Evolutionary conservation across 1,140 invertebrate species (phyloP).

Genomic region (Caenorhabditis inopinata): DNA sequence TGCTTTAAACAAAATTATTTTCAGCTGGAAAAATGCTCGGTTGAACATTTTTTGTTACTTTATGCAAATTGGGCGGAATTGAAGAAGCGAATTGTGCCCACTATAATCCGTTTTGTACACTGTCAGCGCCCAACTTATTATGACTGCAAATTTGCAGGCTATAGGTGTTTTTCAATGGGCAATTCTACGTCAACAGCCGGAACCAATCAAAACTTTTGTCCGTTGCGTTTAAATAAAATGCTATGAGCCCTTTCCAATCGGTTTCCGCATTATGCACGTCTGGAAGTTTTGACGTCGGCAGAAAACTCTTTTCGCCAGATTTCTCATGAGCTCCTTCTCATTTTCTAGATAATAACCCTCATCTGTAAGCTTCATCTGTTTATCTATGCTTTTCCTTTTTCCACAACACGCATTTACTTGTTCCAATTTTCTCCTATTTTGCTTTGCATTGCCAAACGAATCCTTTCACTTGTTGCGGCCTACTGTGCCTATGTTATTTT

Average conservation of each 20-base stretch:
- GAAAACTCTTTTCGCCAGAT: neutral
- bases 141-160: neutral
- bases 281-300: neutral
- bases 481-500: neutral
- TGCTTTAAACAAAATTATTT: no score
- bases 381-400: neutral
- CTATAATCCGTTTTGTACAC: neutral
- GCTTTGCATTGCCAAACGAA: neutral
- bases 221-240: neutral
- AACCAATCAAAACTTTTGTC: neutral
- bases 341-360: neutral
- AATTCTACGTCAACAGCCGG: neutral
- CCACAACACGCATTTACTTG: no score
- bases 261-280: neutral
- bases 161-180: neutral
- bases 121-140: no score
- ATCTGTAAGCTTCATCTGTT: neutral
- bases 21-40: no score
- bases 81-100: neutral
- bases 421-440: neutral
- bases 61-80: neutral
- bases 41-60: no score
- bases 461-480: neutral
- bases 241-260: conserved; percentile 11
- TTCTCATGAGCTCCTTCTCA: neutral